phyloP scores from a whole-genome alignment of 2,888 invertebrate genomes.

The Drosophila leonis region DNA sequence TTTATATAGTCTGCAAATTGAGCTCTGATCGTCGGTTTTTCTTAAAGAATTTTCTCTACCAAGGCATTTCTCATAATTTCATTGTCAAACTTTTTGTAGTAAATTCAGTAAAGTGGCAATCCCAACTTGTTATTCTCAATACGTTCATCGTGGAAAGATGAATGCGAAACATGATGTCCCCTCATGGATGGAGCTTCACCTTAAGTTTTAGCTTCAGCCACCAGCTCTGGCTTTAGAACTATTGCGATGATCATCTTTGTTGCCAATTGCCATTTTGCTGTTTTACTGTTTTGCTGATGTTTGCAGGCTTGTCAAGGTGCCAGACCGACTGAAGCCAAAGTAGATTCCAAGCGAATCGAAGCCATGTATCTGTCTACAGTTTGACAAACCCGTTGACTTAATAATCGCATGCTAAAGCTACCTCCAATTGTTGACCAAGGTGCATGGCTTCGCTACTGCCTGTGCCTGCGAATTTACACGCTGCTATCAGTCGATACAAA shows the following conservation, averaged over 20 bases:
- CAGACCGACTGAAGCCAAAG: slow-evolving; percentile 33
- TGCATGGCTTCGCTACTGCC: slow-evolving; percentile 33
- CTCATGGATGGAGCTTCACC: slow-evolving; percentile 7
- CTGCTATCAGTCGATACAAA: slow-evolving; percentile 76
- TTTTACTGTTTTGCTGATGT: slow-evolving; percentile 43
- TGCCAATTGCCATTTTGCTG: slow-evolving; percentile 54
- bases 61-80: not conserved
- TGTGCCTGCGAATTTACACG: slow-evolving; percentile 49
- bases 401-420: slow-evolving; percentile 44
- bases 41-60: too few relatives aligned
- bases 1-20: too few relatives aligned
- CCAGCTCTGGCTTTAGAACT: slow-evolving; percentile 24
- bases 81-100: too few relatives aligned
- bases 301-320: slow-evolving; percentile 78
- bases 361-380: slow-evolving; percentile 58
- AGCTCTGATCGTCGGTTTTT: too few relatives aligned
- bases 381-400: slow-evolving; percentile 72
- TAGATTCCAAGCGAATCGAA: slow-evolving; percentile 35
- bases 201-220: slow-evolving; percentile 1
- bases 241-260: slow-evolving; percentile 8
- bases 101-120: too few relatives aligned
- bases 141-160: not conserved
- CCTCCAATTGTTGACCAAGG: slow-evolving; percentile 45
- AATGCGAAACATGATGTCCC: not conserved
- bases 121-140: not conserved